Evolutionary conservation across 2,888 invertebrate species (phyloP).

Genomic region (Chaetogeoica ovagalla): DNA sequence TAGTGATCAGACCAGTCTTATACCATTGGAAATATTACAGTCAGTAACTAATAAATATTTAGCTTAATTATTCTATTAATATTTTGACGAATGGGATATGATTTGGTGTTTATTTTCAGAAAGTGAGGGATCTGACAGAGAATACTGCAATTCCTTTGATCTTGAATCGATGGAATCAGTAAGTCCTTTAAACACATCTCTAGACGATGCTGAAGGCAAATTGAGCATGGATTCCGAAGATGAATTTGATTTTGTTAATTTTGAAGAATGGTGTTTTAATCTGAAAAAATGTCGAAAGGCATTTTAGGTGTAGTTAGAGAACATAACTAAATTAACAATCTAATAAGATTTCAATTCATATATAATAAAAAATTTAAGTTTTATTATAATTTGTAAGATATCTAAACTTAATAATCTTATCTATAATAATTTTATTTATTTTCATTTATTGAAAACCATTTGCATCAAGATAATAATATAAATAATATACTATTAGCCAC

Average conservation of each 20-base stretch:
- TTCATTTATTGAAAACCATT: too few relatives aligned
- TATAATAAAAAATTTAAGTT: background rate
- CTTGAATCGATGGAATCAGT: conserved; percentile 18
- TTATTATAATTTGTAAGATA: background rate
- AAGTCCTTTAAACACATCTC: background rate
- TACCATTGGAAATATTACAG: conserved; percentile 17
- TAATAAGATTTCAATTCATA: background rate
- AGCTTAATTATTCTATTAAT: background rate
- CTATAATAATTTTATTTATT: too few relatives aligned
- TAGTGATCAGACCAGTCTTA: conserved; percentile 40
- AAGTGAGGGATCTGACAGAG: conserved; percentile 22
- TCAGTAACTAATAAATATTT: conserved; percentile 6
- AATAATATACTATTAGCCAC: too few relatives aligned
- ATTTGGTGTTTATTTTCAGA: background rate
- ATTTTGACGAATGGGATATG: conserved; percentile 24
- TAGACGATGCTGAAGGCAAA: background rate
- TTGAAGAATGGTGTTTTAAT: conserved; percentile 29
- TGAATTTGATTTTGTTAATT: conserved; percentile 26
- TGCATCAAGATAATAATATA: too few relatives aligned
- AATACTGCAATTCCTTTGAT: background rate
- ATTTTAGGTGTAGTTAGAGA: background rate
- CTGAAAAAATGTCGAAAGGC: conserved; percentile 2
- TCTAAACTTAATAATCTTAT: too few relatives aligned
- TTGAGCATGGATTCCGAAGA: conserved; percentile 22
- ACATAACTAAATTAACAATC: background rate